Evolutionary conservation across 2,797 vertebrate genomes (phyloP).

Genomic region (Ibycter americanus): DNA sequence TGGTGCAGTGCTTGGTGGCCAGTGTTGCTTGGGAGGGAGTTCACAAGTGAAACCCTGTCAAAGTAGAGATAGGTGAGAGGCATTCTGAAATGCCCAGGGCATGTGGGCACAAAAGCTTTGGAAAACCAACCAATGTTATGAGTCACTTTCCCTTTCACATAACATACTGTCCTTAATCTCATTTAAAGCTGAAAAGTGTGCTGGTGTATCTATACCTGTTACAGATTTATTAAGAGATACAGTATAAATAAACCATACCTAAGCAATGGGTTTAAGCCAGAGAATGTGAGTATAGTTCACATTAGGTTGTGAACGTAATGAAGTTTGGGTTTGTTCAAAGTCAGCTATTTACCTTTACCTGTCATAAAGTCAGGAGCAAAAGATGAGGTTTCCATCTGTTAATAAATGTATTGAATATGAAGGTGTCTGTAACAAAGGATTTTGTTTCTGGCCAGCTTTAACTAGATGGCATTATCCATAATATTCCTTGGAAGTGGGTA

Average conservation of each 20-base stretch:
- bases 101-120: neutral
- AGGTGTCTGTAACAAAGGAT: neutral
- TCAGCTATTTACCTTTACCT: neutral
- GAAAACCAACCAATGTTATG: neutral
- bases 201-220: neutral
- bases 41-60: neutral
- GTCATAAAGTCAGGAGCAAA: neutral
- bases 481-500: neutral
- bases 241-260: neutral
- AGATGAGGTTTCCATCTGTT: rapidly evolving
- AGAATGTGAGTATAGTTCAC: neutral
- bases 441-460: neutral
- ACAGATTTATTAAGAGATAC: neutral
- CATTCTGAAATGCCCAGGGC: neutral
- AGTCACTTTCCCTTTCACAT: neutral
- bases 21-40: neutral
- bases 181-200: neutral
- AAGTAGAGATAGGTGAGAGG: neutral
- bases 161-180: neutral
- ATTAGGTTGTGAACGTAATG: neutral
- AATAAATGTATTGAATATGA: neutral
- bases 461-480: neutral
- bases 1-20: neutral
- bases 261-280: neutral
- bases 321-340: neutral